Base-by-base conservation (phyloP, 2,888 invertebrate species). In the Pristionchus mayeri region DNA sequence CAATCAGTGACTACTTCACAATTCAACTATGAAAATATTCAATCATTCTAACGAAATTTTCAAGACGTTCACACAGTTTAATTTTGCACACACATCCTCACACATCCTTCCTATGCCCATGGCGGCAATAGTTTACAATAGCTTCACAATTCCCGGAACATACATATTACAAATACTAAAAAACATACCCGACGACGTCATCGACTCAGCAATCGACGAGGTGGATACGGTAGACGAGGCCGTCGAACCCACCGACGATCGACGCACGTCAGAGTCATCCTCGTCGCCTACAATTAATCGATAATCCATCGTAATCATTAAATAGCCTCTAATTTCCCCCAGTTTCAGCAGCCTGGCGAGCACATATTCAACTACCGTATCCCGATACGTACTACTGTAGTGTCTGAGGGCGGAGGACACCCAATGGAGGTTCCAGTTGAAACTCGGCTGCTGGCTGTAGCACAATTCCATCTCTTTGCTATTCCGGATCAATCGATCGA, bases 401-500 rank as follows among this genome's bases (percentile, higher is more conserved):
- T 34, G 34, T 21, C 79, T 13, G 16, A 79, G 79, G 52, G 79
- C 79, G 9, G 79, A 79, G 27, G 79, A 79, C 37, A 54, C 54
- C 79, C 79, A 79, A n/a, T 79, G 79, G 1, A 79, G 79, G 54
- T 54, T 52, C 37, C 34, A 79, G 34, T 54, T 52, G 54, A 79
- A 79, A 3, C 16, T 1, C n/a, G 79, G 79, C 34, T 79, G 54
- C 34, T 79, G 54, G 13, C 48, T 44, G 79, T 79, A 79, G 54
- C 79, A 79, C 54, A 79, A 37, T 16, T 79, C 79, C 79, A 79
- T 79, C 21, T 71, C 21, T n/a, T n/a, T n/a, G n/a, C n/a, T n/a
- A 1, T 3, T 11, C 18, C 7, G 11, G 9, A 27, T 48, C 37
- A 27, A 76, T 48, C 30, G 48, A 48, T 44, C 48, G 76, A 13